Evolutionary conservation across 2,113 vertebrate genomes (phyloP).

Genomic region (Catagonus wagneri): DNA sequence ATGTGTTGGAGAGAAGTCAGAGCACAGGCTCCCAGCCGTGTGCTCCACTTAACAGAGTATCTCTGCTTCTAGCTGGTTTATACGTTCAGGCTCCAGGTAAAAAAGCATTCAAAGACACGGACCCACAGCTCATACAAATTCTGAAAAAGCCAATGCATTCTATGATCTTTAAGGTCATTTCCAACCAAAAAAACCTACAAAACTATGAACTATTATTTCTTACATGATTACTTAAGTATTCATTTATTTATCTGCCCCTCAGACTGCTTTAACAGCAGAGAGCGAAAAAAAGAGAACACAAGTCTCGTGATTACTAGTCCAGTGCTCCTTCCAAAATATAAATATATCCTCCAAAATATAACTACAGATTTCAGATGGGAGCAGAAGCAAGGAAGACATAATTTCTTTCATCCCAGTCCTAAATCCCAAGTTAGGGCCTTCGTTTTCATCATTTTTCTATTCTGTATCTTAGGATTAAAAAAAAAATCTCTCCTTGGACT

Average conservation of each 20-base stretch:
- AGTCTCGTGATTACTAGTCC: not conserved
- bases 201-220: not conserved
- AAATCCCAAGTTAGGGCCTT: not conserved
- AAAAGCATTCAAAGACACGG: not conserved
- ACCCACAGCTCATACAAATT: not conserved
- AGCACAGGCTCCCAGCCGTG: too few relatives aligned
- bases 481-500: not conserved
- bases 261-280: not conserved
- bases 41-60: not conserved
- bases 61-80: not conserved
- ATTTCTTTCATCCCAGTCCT: not conserved
- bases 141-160: not conserved
- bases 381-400: not conserved
- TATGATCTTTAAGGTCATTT: not conserved
- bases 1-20: not conserved
- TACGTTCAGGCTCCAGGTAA: not conserved
- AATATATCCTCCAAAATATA: not conserved
- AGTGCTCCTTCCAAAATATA: not conserved
- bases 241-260: not conserved
- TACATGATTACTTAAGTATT: not conserved
- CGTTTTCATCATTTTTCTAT: not conserved
- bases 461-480: not conserved
- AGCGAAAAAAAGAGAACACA: not conserved
- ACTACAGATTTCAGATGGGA: not conserved
- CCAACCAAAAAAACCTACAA: not conserved